Evolutionary conservation across 37 sponge, comb jelly and placozoan genomes (phyloP), one percentile per base, ranked within the genome.

Genomic region (Axinella damicornis): DNA sequence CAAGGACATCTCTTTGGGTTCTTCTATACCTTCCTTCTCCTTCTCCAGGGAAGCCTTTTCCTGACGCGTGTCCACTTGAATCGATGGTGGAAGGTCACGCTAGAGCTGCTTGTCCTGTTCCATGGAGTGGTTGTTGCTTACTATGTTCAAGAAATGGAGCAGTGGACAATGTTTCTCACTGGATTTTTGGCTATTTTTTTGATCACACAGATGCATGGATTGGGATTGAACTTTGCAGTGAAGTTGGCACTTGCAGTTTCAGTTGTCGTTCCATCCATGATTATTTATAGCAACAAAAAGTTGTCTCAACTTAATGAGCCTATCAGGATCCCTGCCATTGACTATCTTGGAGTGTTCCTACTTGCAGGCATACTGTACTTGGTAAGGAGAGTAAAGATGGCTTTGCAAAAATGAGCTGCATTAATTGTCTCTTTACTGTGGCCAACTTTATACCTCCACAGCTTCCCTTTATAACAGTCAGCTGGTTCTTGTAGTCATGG

Each of bases 131-230:
- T 66, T 46, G 80, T 79, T 16, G 66, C 80, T 22, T 66, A 38
- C 16, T 4, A 39, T 21, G 34, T 53, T 12, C 52, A 66, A 6
- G 28, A 30, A 19, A 37, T 52, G 9, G 56, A 55, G 1, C 12
- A 60, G 20, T 79, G 68, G 80, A 36, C 71, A 0, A 70, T 81
- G 59, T 81, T 81, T 64, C 53, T 81, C 20, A 53, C 56, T 24
- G 82, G 82, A 5, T 84, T 63, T 74, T 21, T 58, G 9, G 53
- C 76, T 20, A 31, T 84, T 52, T 84, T 84, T 74, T 56, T 84
- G 16, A 74, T 84, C 34, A 75, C 85, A 5, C 85, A 84, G 37
- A 67, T 84, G 75, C 85, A 74, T 53, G 60, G 82, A 24, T 35
- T 57, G 36, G 16, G 19, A 40, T 6, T 69, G 32, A 57, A 15